Base-by-base conservation (phyloP, 2,888 invertebrate genomes). In the Drosophila vallismaia region DNA sequence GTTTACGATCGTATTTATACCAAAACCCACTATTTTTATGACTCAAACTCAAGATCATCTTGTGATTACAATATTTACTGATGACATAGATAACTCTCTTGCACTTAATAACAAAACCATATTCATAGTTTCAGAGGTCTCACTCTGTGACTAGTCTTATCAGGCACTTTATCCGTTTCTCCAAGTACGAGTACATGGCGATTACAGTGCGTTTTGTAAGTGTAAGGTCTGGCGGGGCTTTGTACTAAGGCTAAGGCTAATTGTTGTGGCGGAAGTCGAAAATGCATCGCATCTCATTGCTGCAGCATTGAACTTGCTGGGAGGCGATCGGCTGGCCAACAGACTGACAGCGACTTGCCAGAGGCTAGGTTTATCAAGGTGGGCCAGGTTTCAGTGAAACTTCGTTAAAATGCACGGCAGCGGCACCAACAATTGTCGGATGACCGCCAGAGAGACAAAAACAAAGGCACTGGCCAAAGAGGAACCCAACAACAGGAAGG, bases 251-350 rank as follows among this genome's bases (percentile, higher is more conserved):
- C 60, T 70, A 72, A 82, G 40, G 44, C 44, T 44, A 44, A 44
- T 44, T 44, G 44, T 86, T 73, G 70, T 74, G 71, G 70, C 81
- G 82, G 82, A 82, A 82, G 73, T 52, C 68, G 42, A 74, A 71
- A 86, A 71, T 84, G 88, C 82, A 83, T 50, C 73, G 60, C 53
- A 69, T 51, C 54, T 49, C 48, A 69, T 51, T 44, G 53, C 48
- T 28, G 64, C 40, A 79, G 72, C 82, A 83, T 88, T 83, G 88
- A 83, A 83, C 83, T 83, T 88, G 85, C 52, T 36, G 10, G 45
- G 56, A 45, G 63, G 62, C 63, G 63, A 40, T 54, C 54, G 55
- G 9, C 14, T 33, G 26, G 36, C 59, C 45, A 12, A 45, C 28
- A 24, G 59, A 62, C 63, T 26, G 40, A 19, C 19, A 19, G 19